Conservation (phyloP, 2,797 vertebrate genomes). For the Fratercula arctica region DNA sequence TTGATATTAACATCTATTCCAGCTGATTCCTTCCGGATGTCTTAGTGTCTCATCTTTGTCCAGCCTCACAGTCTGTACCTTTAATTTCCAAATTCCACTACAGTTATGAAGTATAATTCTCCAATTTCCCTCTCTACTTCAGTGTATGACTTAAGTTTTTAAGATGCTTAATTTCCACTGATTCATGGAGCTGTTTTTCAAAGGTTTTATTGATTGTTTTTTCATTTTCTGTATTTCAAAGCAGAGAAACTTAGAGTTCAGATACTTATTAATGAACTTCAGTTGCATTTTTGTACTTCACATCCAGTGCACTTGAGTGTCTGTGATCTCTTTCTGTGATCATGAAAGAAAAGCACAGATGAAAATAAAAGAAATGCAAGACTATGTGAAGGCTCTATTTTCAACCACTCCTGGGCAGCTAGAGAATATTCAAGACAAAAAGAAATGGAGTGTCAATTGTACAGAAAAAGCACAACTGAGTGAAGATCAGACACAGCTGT, state of each 20-base stretch:
- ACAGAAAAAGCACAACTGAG: constrained; percentile 52
- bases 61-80: not conserved
- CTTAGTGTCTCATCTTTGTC: not conserved
- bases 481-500: constrained; percentile 71
- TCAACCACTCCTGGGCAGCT: constrained; percentile 40
- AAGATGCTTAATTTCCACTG: not conserved
- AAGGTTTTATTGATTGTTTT: not conserved
- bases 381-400: constrained; percentile 35
- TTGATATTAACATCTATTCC: not conserved
- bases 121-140: not conserved
- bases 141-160: not conserved
- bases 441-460: constrained; percentile 40
- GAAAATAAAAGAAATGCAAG: constrained; percentile 44
- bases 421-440: constrained; percentile 41
- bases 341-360: constrained; percentile 17
- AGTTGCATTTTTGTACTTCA: not conserved
- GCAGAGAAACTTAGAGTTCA: not conserved
- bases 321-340: constrained; percentile 14
- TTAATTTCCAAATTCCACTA: not conserved
- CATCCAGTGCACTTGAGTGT: not conserved
- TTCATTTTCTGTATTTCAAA: not conserved
- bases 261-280: constrained; percentile 24
- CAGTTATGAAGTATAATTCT: not conserved
- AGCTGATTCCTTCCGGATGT: not conserved
- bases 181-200: not conserved